These are phyloP conservation scores for Staurois parvus DNA, from an alignment of 2,797 vertebrate genomes.

Conservation along the genomic window DNA sequence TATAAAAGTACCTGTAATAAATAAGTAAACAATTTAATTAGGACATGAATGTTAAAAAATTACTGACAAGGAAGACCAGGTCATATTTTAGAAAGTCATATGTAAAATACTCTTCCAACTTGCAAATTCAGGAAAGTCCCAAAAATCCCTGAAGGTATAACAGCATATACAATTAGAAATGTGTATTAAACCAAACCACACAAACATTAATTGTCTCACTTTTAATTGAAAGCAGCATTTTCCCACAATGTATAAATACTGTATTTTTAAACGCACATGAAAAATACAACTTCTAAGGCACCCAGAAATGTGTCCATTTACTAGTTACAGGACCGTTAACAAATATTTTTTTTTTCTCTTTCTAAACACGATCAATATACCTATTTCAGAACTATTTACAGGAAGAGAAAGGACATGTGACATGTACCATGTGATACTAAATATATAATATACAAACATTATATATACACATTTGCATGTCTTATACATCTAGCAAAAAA, in stretches of 20 bases:
- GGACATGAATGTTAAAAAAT: too few relatives aligned
- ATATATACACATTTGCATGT: conserved; percentile 75
- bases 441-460: conserved; percentile 78
- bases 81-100: background rate
- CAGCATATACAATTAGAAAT: background rate
- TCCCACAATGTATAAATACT: conserved; percentile 87
- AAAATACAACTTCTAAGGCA: conserved; percentile 93
- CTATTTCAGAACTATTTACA: conserved; percentile 81
- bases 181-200: background rate
- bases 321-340: conserved; percentile 79
- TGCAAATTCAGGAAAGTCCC: background rate
- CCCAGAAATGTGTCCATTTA: conserved; percentile 89
- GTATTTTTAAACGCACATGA: conserved; percentile 88
- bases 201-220: conserved; percentile 62
- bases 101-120: too few relatives aligned
- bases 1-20: too few relatives aligned
- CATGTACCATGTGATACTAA: conserved; percentile 75
- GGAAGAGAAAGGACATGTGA: conserved; percentile 72
- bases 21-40: too few relatives aligned
- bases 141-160: background rate
- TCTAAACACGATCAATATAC: conserved; percentile 77
- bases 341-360: conserved; percentile 77
- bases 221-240: conserved; percentile 91
- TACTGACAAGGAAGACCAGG: too few relatives aligned
- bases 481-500: conserved; percentile 58